These are phyloP conservation scores for Hartigia nigra DNA, from an alignment of 2,888 invertebrate species.

Conservation along the genomic window DNA sequence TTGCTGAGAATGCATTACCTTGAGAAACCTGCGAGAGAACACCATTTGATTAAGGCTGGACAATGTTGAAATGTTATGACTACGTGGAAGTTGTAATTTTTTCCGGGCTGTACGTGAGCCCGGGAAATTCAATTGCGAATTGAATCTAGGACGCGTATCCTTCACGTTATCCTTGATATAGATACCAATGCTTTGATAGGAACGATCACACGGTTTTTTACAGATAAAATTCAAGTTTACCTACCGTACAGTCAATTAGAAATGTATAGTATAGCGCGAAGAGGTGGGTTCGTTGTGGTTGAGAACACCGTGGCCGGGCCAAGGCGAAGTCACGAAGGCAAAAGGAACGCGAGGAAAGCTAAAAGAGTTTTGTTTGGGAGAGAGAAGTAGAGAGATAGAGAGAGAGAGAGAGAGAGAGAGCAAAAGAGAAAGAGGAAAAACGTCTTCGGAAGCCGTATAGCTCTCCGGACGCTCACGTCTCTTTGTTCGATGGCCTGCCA, in stretches of 20 bases:
- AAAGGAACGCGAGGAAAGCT: conserved; percentile 17
- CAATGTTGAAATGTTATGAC: background rate
- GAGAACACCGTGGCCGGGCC: conserved; percentile 35
- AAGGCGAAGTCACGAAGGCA: conserved; percentile 23
- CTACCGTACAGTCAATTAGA: background rate
- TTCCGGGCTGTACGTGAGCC: background rate
- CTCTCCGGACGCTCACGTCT: conserved; percentile 25
- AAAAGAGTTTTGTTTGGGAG: conserved; percentile 44
- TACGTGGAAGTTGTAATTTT: background rate
- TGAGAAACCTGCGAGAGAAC: background rate
- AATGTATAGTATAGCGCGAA: background rate
- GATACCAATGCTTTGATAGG: background rate
- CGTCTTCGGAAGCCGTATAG: conserved; percentile 38
- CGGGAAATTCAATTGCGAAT: background rate
- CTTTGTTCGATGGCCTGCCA: conserved; percentile 39
- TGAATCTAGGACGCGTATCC: background rate
- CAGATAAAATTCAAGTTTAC: background rate
- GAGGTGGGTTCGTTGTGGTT: conserved; percentile 19
- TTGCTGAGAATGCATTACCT: background rate
- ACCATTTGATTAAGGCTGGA: background rate
- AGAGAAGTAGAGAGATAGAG: conserved; percentile 12
- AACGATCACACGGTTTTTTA: background rate
- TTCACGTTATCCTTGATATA: background rate
- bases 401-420: background rate
- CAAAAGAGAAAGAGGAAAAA: conserved; percentile 33